Base-by-base conservation (phyloP, 2,113 vertebrate genomes). In the Megalops atlanticus region DNA sequence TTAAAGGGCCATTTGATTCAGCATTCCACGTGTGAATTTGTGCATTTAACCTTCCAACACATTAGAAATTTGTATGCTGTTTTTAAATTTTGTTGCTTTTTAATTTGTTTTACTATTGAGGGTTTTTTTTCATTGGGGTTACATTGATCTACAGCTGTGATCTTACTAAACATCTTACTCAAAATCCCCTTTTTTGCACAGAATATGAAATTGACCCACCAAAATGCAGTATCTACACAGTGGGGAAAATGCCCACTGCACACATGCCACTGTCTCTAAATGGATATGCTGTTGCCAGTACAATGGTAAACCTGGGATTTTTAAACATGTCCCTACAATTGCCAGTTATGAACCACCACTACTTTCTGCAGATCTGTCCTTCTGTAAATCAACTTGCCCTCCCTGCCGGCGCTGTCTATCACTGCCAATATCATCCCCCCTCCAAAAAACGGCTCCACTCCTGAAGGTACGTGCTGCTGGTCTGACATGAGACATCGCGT, bases 1-100 rank as follows among this genome's bases (percentile, higher is more conserved):
- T 58, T 24, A 2, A 58, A 58, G 52, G 52, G 52, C 52, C 24
- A 82, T 75, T 36, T 70, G 49, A 80, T 84, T 39, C 81, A 54
- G 35, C 74, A 83, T 24, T 36, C 24, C 10, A 74, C 33, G 38
- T 38, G 33, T 24, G 18, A 1, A 31, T 10, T 18, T 58, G 2
- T 58, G 21, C 24, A 24, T 24, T 24, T 58, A 18, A 18, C 52
- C n/a, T 58, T 11, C 14, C 10, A 52, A 27, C 52, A 27, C 52
- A 58, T 58, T 24, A 58, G 14, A 45, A 45, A 45, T 45, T 10
- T n/a, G n/a, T n/a, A n/a, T n/a, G n/a, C n/a, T n/a, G n/a, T n/a
- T n/a, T n/a, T n/a, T n/a, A n/a, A n/a, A n/a, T n/a, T n/a, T n/a
- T n/a, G n/a, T n/a, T n/a, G n/a, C n/a, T n/a, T n/a, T n/a, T n/a